Base-by-base conservation (phyloP, 1,140 invertebrate species). In the Drosophila asahinai region DNA sequence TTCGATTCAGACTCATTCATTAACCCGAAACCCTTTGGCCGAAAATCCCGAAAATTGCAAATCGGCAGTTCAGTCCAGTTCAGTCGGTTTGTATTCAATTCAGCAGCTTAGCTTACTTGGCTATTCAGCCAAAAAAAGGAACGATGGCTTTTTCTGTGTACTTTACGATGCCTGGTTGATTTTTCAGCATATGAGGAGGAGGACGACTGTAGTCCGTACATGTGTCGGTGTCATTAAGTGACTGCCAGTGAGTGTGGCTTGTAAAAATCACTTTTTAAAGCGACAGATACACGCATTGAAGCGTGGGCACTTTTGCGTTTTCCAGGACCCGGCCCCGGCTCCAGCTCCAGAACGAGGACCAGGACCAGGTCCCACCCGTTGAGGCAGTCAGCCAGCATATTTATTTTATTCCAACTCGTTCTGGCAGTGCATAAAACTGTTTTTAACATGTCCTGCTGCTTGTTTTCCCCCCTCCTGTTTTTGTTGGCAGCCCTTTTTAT, bases 221-320 rank as follows among this genome's bases (percentile, higher is more conserved):
- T 54, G 62, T 54, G 55, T 54, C 27, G 52, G 55, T 74, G 51
- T 55, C 43, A 57, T 49, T 72, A 61, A 57, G 63, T 72, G 70
- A 40, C 49, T 60, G 45, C 42, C 40, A 47, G 57, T 70, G 57
- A 57, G 54, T 63, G 77, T 65, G 72, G 52, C 52, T 68, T 80
- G 70, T 86, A 67, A 86, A 91, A 91, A 90, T 91, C 79, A 91
- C 68, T 75, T 90, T 91, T 90, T 91, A 90, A 90, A 90, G 81
- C 84, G 77, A 90, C 77, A 75, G 70, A 67, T 67, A 78, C 79
- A 90, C 61, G 81, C 86, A 89, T 77, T 89, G 81, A 89, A 81
- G 86, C 86, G 81, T 74, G 79, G 78, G 71, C 59, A 89, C 84
- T 89, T 89, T 89, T 89, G 84, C 84, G 84, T 90, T 90, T 90